A percentile compares a stretch with the other conserved stretches of the same genome.
These are phyloP conservation scores for Panthera uncia DNA, from an alignment of 2,113 vertebrate genomes.

Conservation along the genomic window DNA sequence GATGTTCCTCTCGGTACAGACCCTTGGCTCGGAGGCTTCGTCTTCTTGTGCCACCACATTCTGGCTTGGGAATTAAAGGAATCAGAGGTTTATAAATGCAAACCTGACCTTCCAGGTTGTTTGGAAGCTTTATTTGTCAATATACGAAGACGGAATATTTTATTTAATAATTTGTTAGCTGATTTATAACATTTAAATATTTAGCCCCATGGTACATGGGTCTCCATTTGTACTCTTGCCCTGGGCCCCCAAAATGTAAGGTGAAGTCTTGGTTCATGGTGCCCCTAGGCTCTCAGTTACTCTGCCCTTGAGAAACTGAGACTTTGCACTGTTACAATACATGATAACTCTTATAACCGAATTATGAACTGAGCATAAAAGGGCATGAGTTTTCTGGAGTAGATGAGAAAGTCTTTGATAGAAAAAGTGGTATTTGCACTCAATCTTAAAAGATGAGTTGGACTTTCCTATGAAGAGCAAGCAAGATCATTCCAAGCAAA, in stretches of 20 bases:
- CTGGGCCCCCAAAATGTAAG: neutral
- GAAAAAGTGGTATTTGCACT: neutral
- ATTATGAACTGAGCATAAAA: neutral
- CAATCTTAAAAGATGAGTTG: conserved; percentile 23
- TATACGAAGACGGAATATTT: neutral
- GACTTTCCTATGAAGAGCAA: neutral
- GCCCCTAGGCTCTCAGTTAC: neutral
- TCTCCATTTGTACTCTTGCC: neutral
- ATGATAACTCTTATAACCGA: neutral
- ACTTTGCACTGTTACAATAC: neutral
- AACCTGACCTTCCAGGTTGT: neutral
- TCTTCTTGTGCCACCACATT: neutral
- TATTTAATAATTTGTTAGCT: neutral
- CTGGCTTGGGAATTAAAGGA: neutral
- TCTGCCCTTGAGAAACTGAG: neutral
- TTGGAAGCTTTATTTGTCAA: conserved; percentile 13
- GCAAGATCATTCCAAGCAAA: neutral
- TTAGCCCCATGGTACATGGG: neutral
- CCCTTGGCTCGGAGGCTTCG: neutral
- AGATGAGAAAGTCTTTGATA: conserved; percentile 23
- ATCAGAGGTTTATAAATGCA: neutral
- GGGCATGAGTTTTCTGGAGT: neutral
- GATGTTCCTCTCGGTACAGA: neutral
- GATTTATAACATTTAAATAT: conserved; percentile 7
- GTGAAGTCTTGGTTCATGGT: neutral